phyloP scores from a whole-genome alignment of 2,888 invertebrate species.

The Lomographa bimaculata region DNA sequence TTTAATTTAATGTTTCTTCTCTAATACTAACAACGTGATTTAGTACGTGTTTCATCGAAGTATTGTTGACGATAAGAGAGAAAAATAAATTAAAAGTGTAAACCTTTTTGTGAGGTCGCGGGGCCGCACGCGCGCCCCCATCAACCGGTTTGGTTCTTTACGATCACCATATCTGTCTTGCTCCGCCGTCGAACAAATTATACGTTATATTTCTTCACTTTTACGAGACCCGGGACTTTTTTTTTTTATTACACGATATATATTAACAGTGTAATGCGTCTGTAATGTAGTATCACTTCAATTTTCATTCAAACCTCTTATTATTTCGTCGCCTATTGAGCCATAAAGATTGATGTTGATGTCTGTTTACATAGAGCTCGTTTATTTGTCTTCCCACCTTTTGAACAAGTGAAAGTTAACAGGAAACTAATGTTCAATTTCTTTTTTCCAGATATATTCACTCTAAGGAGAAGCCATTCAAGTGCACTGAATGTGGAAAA shows the following conservation, averaged over 20 bases:
- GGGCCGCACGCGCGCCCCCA: constrained; percentile 74
- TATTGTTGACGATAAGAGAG: constrained; percentile 74
- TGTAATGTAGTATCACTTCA: constrained; percentile 58
- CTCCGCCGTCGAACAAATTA: constrained; percentile 80
- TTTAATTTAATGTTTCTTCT: constrained; percentile 62
- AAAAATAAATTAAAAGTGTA: constrained; percentile 73
- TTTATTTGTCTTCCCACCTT: constrained; percentile 39
- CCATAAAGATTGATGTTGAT: constrained; percentile 47
- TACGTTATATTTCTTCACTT: constrained; percentile 81
- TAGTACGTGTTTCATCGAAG: constrained; percentile 66
- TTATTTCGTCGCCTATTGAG: constrained; percentile 54
- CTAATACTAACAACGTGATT: constrained; percentile 72
- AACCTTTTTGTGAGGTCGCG: constrained; percentile 82
- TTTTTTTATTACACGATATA: constrained; percentile 60
- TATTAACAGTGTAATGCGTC: constrained; percentile 68
- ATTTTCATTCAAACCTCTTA: constrained; percentile 58
- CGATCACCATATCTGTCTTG: constrained; percentile 81
- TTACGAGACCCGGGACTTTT: constrained; percentile 74
- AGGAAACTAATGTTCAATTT: constrained; percentile 51
- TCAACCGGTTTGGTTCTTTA: constrained; percentile 79
- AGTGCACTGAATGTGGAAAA: constrained; percentile 98
- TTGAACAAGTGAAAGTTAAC: constrained; percentile 53
- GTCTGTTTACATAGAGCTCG: constrained; percentile 51
- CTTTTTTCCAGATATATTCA: constrained; percentile 94
- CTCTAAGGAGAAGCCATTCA: constrained; percentile 99